A percentile compares a stretch with the other conserved stretches of the same genome.
Conservation (phyloP, 2,888 invertebrate genomes). For the Drosophila melanocephala region DNA sequence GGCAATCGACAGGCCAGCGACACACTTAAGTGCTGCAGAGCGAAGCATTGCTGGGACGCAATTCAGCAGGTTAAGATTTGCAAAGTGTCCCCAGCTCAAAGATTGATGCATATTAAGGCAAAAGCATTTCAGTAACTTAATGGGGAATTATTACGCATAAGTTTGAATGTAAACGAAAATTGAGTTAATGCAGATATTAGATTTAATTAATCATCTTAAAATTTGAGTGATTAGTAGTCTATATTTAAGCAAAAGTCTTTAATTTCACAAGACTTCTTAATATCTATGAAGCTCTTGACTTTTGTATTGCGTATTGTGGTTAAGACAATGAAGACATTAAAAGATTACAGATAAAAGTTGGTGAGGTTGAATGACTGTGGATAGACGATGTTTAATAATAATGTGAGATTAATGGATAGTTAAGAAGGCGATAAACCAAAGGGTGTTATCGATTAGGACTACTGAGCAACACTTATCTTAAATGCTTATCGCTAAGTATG, state of each 20-base stretch:
- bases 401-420: neutral
- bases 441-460: neutral
- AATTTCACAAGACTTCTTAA: neutral
- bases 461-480: too few relatives aligned
- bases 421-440: neutral
- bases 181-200: neutral
- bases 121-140: neutral
- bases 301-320: neutral
- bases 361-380: neutral
- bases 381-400: neutral
- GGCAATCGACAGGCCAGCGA: constrained; percentile 34
- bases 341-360: neutral
- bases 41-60: constrained; percentile 9
- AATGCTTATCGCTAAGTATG: neutral
- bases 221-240: neutral
- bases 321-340: neutral
- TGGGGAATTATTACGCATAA: neutral
- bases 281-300: neutral
- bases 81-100: neutral
- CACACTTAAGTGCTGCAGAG: constrained; percentile 40
- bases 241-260: neutral
- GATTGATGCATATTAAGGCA: neutral
- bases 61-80: constrained; percentile 11
- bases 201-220: neutral
- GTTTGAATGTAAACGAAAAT: neutral